These are phyloP conservation scores for Microtus richardsoni DNA, from an alignment of 2,113 vertebrate genomes.

Conservation along the genomic window DNA sequence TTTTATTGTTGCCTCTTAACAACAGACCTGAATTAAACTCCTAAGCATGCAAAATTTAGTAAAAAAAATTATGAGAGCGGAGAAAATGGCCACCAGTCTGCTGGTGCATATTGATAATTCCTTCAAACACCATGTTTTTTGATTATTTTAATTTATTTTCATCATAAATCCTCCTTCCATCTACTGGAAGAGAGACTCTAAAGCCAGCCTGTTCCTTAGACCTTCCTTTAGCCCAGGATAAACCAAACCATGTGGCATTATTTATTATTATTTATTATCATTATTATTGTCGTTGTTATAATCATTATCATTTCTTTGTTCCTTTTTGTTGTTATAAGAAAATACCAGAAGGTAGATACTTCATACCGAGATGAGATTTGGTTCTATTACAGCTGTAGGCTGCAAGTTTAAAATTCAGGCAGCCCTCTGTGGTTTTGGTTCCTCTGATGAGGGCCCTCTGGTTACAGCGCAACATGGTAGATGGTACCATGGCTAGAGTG, in stretches of 20 bases:
- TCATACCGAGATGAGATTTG: background rate
- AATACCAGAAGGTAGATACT: background rate
- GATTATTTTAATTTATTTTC: slow-evolving; percentile 1
- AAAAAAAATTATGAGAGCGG: background rate
- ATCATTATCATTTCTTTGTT: background rate
- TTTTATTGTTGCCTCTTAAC: background rate
- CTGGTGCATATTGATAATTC: background rate
- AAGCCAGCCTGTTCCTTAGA: background rate
- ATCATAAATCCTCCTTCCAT: background rate
- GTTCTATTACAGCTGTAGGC: background rate
- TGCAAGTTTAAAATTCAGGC: background rate
- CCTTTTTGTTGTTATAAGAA: background rate
- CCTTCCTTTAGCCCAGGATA: background rate
- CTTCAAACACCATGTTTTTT: background rate
- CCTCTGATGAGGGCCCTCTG: background rate
- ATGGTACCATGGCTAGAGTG: background rate
- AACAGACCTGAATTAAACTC: background rate
- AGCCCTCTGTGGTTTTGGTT: background rate
- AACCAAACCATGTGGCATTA: background rate
- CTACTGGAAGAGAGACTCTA: background rate
- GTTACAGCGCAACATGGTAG: background rate
- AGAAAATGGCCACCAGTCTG: background rate
- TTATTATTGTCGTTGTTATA: too few relatives aligned
- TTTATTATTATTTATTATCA: background rate
- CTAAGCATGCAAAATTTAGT: background rate